These are phyloP conservation scores for Lampris megalopsis DNA, from an alignment of 2,113 vertebrate species.

Conservation along the genomic window DNA sequence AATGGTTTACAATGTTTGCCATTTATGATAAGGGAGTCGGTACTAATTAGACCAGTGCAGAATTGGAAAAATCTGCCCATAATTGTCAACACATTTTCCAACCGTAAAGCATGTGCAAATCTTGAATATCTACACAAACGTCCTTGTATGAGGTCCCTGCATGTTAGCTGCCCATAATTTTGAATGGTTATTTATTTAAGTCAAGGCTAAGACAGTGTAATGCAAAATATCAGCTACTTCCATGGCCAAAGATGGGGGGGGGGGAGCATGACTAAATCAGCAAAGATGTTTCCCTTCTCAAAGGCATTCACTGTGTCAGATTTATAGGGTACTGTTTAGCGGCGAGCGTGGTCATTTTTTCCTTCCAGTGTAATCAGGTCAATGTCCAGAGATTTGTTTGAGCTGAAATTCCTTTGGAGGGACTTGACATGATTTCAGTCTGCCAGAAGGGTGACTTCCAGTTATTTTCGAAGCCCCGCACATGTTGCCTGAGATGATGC, in stretches of 20 bases:
- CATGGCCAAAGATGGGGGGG: background rate
- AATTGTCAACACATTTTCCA: too few relatives aligned
- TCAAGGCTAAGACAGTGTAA: background rate
- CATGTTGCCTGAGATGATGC: background rate
- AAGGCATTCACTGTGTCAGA: background rate
- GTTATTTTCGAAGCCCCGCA: conserved; percentile 20
- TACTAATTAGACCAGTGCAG: background rate
- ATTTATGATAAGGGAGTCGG: background rate
- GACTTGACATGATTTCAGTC: conserved; percentile 5
- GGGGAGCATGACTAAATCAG: background rate
- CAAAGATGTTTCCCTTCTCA: background rate
- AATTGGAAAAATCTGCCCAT: background rate
- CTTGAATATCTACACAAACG: background rate
- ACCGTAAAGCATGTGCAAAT: too few relatives aligned
- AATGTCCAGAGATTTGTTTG: conserved; percentile 6
- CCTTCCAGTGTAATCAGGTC: background rate
- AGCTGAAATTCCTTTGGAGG: conserved; percentile 16
- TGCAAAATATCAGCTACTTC: background rate
- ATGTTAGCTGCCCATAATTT: background rate
- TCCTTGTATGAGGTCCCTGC: background rate
- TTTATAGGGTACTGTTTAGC: conserved; percentile 1
- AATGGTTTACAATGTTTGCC: background rate
- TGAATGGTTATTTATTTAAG: background rate
- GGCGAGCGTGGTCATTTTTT: background rate
- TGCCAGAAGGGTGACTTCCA: background rate